Percentiles rank a stretch among this genome's conserved stretches.
phyloP scores from a whole-genome alignment of 2,113 vertebrate genomes.

The Numenius arquata region DNA sequence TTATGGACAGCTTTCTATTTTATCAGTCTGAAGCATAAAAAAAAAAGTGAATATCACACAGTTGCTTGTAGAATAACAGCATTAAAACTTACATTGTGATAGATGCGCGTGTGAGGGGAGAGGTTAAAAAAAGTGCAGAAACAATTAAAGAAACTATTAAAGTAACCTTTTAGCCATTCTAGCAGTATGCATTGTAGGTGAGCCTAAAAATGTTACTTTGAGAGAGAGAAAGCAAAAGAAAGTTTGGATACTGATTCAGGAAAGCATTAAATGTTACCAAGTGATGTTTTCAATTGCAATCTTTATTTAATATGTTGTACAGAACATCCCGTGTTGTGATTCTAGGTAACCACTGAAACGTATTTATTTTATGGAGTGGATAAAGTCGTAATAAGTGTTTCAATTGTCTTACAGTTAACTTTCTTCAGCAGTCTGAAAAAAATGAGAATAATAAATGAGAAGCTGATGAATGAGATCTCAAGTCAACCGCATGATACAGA shows the following conservation, averaged over 20 bases:
- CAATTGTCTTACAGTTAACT: slow-evolving; percentile 50
- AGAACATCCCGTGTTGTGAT: neutral
- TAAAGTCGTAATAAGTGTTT: neutral
- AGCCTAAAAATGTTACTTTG: neutral
- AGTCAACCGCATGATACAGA: neutral
- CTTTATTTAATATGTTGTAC: neutral
- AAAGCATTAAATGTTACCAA: neutral
- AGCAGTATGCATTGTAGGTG: neutral
- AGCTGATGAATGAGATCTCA: slow-evolving; percentile 49
- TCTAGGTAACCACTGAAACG: neutral
- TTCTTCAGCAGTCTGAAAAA: slow-evolving; percentile 70
- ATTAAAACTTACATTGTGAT: neutral
- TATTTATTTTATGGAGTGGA: neutral
- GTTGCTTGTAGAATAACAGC: neutral
- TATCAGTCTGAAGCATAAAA: neutral
- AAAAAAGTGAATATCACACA: rapidly evolving
- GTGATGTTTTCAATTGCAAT: neutral
- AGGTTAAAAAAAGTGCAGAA: neutral
- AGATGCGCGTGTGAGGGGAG: neutral
- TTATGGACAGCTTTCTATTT: neutral
- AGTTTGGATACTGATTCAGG: neutral
- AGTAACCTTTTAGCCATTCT: neutral
- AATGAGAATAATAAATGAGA: slow-evolving; percentile 59
- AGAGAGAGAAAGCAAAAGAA: neutral
- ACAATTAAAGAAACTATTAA: too few species aligned